Evolutionary conservation across 2,888 invertebrate genomes (phyloP).

Genomic region (Nomada ferruginata): DNA sequence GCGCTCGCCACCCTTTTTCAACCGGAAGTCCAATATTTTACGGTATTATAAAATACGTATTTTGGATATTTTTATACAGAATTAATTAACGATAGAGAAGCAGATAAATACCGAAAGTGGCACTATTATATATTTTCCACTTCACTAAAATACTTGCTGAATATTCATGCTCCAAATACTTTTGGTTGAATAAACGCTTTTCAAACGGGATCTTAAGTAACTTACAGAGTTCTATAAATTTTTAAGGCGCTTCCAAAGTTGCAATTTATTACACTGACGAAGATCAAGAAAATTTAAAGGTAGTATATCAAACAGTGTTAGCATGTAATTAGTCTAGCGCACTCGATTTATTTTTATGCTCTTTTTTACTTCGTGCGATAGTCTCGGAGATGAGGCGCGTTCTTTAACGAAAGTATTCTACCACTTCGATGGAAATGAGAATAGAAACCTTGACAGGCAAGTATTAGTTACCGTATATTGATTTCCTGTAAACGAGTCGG

Average conservation of each 20-base stretch:
- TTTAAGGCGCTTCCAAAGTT: neutral
- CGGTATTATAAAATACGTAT: too few species aligned
- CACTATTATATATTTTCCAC: too few species aligned
- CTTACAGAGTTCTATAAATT: neutral
- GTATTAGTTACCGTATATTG: conserved; percentile 53
- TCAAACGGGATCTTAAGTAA: neutral
- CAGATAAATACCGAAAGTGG: too few species aligned
- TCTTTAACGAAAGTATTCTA: conserved; percentile 10
- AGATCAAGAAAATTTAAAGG: neutral
- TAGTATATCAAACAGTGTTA: neutral
- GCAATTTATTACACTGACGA: neutral
- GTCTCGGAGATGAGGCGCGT: neutral
- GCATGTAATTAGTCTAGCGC: neutral
- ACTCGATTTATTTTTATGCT: neutral
- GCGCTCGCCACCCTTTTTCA: too few species aligned
- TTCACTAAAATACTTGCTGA: too few species aligned
- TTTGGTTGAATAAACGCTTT: too few species aligned
- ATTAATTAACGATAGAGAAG: too few species aligned
- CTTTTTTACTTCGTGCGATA: neutral
- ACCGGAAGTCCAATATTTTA: too few species aligned
- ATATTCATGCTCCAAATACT: too few species aligned
- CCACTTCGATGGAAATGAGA: conserved; percentile 37
- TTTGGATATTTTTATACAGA: too few species aligned
- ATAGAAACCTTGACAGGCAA: conserved; percentile 25
- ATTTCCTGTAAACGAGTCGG: conserved; percentile 50